Evolutionary conservation across 2,888 invertebrate genomes (phyloP).

Genomic region (Acronicta alni): DNA sequence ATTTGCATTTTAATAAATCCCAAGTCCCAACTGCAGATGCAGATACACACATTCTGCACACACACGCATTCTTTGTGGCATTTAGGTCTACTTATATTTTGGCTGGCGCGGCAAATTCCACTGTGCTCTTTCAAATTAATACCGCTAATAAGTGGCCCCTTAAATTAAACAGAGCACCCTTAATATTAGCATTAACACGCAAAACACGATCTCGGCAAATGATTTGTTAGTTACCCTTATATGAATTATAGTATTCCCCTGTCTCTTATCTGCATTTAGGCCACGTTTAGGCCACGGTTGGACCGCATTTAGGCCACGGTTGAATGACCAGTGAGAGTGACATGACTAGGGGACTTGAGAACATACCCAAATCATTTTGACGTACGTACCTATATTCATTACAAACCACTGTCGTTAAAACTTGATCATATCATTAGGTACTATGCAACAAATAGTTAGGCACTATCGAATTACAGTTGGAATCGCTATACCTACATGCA

Average conservation of each 20-base stretch:
- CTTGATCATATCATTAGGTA: too few species aligned
- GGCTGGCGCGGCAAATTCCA: neutral
- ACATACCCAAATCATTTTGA: neutral
- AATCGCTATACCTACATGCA: too few species aligned
- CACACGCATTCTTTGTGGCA: too few species aligned
- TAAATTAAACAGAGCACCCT: neutral
- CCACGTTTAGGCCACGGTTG: conserved; percentile 32
- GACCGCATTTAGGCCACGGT: conserved; percentile 27
- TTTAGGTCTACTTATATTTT: neutral
- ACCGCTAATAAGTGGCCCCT: neutral
- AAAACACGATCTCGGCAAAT: conserved; percentile 5
- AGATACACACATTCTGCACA: too few species aligned
- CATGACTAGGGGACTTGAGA: neutral
- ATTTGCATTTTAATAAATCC: too few species aligned
- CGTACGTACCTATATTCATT: too few species aligned
- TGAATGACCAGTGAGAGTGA: conserved; percentile 34
- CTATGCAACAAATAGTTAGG: too few species aligned
- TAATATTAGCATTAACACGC: neutral
- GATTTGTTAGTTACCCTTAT: conserved; percentile 8
- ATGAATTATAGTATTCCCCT: conserved; percentile 34
- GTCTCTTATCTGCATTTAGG: conserved; percentile 14
- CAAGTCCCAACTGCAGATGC: too few species aligned
- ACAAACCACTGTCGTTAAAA: neutral
- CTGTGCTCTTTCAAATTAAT: neutral
- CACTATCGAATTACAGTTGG: too few species aligned